A percentile compares a stretch with the other conserved stretches of the same genome.
Evolutionary conservation across 2,888 invertebrate species (phyloP).

Genomic region (Nysson spinosus): DNA sequence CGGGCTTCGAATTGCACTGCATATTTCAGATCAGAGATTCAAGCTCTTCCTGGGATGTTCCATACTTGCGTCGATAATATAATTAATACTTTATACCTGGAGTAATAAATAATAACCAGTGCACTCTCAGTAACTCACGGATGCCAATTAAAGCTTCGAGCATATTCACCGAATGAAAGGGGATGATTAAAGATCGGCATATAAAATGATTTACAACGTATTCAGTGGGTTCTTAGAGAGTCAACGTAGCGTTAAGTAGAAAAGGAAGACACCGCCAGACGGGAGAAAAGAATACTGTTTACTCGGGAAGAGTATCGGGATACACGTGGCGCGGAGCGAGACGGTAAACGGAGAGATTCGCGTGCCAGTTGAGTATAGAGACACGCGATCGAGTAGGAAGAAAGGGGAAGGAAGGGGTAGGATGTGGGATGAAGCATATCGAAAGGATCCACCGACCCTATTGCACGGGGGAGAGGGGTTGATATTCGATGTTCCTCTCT

Average conservation of each 20-base stretch:
- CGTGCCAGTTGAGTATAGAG: conserved; percentile 55
- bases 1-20: no score
- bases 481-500: conserved; percentile 34
- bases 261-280: neutral
- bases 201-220: neutral
- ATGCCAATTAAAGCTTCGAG: no score
- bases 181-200: no score
- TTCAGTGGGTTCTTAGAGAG: neutral
- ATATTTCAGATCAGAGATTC: no score
- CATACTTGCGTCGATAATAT: no score
- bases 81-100: no score
- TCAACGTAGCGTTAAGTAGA: neutral
- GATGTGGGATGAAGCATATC: conserved; percentile 52
- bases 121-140: no score
- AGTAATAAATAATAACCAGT: no score
- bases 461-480: conserved; percentile 46
- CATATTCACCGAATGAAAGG: no score
- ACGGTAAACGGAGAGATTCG: conserved; percentile 26
- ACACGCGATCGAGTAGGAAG: conserved; percentile 54
- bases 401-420: conserved; percentile 26
- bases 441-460: conserved; percentile 57
- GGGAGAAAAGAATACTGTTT: conserved; percentile 27
- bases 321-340: conserved; percentile 38
- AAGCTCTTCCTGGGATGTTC: no score
- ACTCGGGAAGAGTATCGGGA: conserved; percentile 12